Conservation (phyloP, 2,888 invertebrate genomes). For the Melinopterus prodromus region DNA sequence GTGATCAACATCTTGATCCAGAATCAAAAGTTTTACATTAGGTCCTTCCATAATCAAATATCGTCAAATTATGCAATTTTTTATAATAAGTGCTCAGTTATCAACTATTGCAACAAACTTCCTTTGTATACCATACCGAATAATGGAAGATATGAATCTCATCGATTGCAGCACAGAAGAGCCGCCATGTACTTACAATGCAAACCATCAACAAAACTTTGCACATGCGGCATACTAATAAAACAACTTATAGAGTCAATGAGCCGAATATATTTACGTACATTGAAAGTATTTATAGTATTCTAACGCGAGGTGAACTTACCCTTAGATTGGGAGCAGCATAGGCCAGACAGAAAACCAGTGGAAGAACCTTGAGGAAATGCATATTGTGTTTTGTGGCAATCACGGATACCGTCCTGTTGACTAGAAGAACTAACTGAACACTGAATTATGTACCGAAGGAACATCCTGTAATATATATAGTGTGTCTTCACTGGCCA, state of each 20-base stretch:
- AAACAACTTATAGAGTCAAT: not conserved
- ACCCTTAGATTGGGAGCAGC: constrained; percentile 56
- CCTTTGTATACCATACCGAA: not conserved
- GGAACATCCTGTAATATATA: constrained; percentile 43
- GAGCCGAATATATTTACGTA: no score
- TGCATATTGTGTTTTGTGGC: constrained; percentile 46
- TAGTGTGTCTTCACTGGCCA: constrained; percentile 39
- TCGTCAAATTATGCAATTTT: no score
- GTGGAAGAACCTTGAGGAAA: constrained; percentile 47
- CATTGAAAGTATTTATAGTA: no score
- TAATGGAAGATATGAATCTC: not conserved
- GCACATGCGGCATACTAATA: not conserved
- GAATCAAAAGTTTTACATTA: no score
- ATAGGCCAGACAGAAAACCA: constrained; percentile 51
- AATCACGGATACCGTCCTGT: constrained; percentile 23
- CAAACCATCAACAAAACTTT: not conserved
- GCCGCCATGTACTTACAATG: not conserved
- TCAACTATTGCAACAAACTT: not conserved
- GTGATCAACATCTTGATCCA: no score
- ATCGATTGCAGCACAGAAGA: not conserved
- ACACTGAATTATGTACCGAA: constrained; percentile 41
- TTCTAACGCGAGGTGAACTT: constrained; percentile 40
- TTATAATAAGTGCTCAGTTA: not conserved
- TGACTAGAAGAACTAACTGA: constrained; percentile 28
- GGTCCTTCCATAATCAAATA: no score